phyloP scores from a whole-genome alignment of 2,113 vertebrate genomes.

The Phyllostomus discolor region DNA sequence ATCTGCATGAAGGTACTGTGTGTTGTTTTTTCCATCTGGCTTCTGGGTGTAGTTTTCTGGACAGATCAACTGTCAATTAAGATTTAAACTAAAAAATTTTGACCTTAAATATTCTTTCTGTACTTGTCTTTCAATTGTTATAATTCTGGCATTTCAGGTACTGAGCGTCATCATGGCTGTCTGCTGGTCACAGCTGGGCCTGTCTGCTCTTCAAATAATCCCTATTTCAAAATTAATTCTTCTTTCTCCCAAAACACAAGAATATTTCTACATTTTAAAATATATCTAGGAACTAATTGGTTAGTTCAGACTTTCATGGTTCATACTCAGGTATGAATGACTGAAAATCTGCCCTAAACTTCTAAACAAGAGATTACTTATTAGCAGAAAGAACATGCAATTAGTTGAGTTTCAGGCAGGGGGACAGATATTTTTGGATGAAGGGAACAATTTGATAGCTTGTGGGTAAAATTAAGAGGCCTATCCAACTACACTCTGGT shows the following conservation, averaged over 20 bases:
- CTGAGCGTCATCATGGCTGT: not conserved
- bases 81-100: not conserved
- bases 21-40: not conserved
- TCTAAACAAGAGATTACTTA: not conserved
- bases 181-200: not conserved
- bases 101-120: not conserved
- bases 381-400: constrained; percentile 26
- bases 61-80: not conserved
- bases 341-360: not conserved
- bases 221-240: not conserved
- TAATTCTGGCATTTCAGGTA: not conserved
- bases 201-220: not conserved
- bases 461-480: not conserved
- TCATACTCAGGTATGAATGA: not conserved
- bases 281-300: not conserved
- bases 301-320: not conserved
- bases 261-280: not conserved
- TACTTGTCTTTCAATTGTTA: not conserved
- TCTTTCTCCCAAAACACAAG: not conserved
- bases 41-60: not conserved
- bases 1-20: not conserved
- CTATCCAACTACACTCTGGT: not conserved
- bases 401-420: not conserved
- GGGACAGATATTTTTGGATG: not conserved
- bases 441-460: not conserved